Evolutionary conservation across 2,797 vertebrate species (phyloP), one percentile per base, ranked within the genome.

Genomic region (Bufotes viridis): DNA sequence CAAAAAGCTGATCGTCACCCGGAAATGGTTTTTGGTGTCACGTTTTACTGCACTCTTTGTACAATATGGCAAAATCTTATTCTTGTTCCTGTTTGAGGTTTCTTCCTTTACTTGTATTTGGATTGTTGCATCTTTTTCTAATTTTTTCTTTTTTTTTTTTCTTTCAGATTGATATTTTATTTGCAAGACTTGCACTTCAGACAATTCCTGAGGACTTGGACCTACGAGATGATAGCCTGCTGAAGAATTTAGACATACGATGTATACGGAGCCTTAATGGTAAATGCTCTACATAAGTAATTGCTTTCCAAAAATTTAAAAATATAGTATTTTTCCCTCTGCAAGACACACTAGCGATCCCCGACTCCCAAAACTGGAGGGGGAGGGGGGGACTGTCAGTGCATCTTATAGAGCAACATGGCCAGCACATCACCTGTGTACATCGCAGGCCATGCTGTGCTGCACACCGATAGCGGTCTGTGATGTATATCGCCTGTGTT

Each of bases 221-320:
- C 85, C 95, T 97, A 86, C 93, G 97, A 91, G 95, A 97, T 6
- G 96, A 97, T 93, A 95, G 93, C 84, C 92, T 97, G 67, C 93
- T 97, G 90, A 96, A 95, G 94, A 95, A 96, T 91, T 92, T 97
- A 92, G 96, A 97, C 91, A 96, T 96, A 92, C 94, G 94, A 91
- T 97, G 96, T 90, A 96, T 96, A 92, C 93, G 96, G 93, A 97
- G 97, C 95, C 96, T 98, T 92, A 98, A 97, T 89, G 96, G 96
- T 97, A 94, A 90, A 94, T 92, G 75, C 2, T 18, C 2, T 26
- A 4, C 42, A 7, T n/a, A 34, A 57, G 15, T 24, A 4, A 22
- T 57, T 84, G 3, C 13, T 94, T 93, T 53, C n/a, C 22, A 65
- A 14, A 70, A 29, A 13, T 6, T 15, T 3, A 57, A 6, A 42